Base-by-base conservation (phyloP, 37 sponge, comb jelly and placozoan genomes). In the Geodia barretti region DNA sequence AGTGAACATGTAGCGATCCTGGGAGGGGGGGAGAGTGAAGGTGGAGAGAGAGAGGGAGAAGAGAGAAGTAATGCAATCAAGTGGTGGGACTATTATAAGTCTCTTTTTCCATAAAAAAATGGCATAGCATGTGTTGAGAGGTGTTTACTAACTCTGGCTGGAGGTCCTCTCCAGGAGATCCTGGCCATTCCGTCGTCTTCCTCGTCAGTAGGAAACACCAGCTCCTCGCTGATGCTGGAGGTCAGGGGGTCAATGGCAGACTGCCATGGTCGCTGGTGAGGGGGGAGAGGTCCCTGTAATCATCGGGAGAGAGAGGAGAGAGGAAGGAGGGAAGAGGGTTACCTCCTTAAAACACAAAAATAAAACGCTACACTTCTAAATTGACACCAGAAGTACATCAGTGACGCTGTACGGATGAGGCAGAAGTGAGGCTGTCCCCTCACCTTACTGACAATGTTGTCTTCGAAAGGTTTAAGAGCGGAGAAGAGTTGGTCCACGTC, bases 231-330 rank as follows among this genome's bases (percentile, higher is more conserved):
- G 25, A 81, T 82, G 36, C 65, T 72, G 69, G 64, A 7, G n/a
- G 69, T 32, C 28, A 96, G 70, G 0, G 83, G 78, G 39, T 91
- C 91, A 2, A 93, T 86, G 0, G 86, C 83, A 32, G 87, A 76
- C 66, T 88, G 89, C 97, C 97, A 96, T 21, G 97, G 97, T 17
- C 95, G 87, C 54, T 84, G 74, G 67, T 90, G 82, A 17, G 88
- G 25, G 14, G 95, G 95, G 7, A 90, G 89, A 28, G 73, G 54
- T 1, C 92, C 95, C 93, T 92, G 42, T 14, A 31, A 26, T 2
- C 38, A 29, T 17, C 1, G 28, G 21, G 4, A 31, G 59, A 39
- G 62, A 68, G 68, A 21, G 26, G 59, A 3, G 7, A 14, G 11
- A 25, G 34, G 63, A 28, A 21, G 72, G 4, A 31, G 38, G 32